Evolutionary conservation across 2,113 vertebrate species (phyloP), one percentile per base, ranked within the genome.

Genomic region (Paralichthys olivaceus): DNA sequence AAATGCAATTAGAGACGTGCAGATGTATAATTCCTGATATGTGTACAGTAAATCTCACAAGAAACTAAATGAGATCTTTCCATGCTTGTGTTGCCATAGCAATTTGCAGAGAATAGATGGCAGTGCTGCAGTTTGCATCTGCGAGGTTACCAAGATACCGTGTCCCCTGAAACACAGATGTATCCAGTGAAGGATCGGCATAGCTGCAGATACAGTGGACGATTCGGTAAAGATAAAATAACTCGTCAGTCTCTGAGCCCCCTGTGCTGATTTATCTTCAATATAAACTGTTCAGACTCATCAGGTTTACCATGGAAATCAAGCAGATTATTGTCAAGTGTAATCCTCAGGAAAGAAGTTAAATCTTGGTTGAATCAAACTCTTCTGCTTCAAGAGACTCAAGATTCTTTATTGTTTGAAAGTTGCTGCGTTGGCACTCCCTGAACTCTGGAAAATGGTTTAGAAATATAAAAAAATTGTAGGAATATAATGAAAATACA

Each of bases 11-110:
- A 65, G 22, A 34, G 25, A 75, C 22, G 59, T 67, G 75, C 75
- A 63, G 17, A 20, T 9, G 25, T 28, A 26, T 53, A 3, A 56
- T 79, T 69, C 68, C 57, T 72, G 77, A 65, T 69, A 56, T 64
- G 29, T 55, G 34, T 66, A 28, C 62, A 75, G 56, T 75, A 63
- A 49, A 69, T 81, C 62, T 69, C 55, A 19, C 3, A 32, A 68
- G 55, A 83, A 88, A 84, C 76, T 79, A 86, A 84, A 80, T 66
- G 72, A 70, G 66, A 82, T 75, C 45, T 69, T 60, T 72, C 69
- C 55, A 32, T 0, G 11, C 56, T 40, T 15, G 29, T 43, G 90
- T 91, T 90, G 84, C 89, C 84, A 90, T 91, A 85, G 84, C 49
- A 59, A 90, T 83, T 63, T 76, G 43, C 64, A 29, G 13, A 9